Conservation (phyloP, 2,797 vertebrate species). For the Sylvilagus floridanus region DNA sequence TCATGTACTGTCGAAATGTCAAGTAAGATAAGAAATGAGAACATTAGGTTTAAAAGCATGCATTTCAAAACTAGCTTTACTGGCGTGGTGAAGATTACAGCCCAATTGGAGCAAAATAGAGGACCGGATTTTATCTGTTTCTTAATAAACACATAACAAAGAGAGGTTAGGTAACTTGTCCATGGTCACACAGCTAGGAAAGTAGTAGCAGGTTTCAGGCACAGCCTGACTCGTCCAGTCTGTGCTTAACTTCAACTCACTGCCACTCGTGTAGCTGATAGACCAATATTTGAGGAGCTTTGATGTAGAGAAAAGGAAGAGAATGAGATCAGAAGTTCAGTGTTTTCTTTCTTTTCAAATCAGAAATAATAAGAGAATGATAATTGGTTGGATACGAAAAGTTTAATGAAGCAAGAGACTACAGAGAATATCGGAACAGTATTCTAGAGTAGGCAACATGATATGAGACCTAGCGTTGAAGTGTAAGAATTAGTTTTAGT, state of each 20-base stretch:
- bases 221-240: background rate
- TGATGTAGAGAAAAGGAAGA: slow-evolving; percentile 2
- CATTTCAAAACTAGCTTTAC: background rate
- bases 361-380: background rate
- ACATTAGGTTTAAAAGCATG: background rate
- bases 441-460: background rate
- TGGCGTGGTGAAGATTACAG: background rate
- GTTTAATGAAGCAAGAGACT: background rate
- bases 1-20: background rate
- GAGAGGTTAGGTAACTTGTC: background rate
- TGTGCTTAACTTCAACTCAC: background rate
- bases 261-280: background rate
- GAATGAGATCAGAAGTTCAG: background rate
- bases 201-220: background rate
- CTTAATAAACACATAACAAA: background rate
- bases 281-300: background rate
- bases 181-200: background rate
- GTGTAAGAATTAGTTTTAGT: background rate
- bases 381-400: background rate
- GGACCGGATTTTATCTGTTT: background rate
- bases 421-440: background rate
- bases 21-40: background rate
- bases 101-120: background rate
- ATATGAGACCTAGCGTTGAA: background rate
- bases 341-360: slow-evolving; percentile 17